phyloP scores from a whole-genome alignment of 2,113 vertebrate genomes.

The Leucopsar rothschildi region DNA sequence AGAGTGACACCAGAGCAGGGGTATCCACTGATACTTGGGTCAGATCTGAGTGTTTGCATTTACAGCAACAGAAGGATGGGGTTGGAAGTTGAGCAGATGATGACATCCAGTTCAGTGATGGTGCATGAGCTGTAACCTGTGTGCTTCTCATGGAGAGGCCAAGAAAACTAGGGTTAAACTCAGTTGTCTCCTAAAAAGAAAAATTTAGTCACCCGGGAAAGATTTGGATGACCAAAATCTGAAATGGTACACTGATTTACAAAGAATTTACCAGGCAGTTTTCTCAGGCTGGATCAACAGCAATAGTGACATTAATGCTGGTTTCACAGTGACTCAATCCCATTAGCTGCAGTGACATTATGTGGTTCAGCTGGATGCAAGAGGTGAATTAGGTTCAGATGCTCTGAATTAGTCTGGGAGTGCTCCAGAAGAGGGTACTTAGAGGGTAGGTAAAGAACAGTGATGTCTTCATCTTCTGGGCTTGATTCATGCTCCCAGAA shows the following conservation, averaged over 20 bases:
- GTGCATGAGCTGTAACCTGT: background rate
- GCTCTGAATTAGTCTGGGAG: background rate
- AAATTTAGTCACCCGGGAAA: background rate
- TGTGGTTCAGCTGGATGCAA: background rate
- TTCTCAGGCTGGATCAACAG: background rate
- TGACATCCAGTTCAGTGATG: background rate
- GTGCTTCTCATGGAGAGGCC: background rate
- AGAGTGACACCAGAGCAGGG: background rate
- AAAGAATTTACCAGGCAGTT: background rate
- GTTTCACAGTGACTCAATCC: constrained; percentile 1
- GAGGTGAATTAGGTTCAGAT: background rate
- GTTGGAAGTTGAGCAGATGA: background rate
- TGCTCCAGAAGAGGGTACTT: background rate
- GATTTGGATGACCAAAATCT: background rate
- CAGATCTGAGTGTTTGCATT: background rate
- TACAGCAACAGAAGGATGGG: background rate
- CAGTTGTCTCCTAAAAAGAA: background rate
- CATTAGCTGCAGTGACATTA: background rate
- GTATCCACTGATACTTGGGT: background rate
- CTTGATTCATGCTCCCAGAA: background rate
- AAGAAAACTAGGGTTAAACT: background rate
- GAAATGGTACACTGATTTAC: background rate
- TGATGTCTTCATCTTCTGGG: background rate
- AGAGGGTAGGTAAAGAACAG: background rate
- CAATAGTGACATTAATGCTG: background rate